Conservation (phyloP, 2,888 invertebrate genomes). For the Calameuta idolon region DNA sequence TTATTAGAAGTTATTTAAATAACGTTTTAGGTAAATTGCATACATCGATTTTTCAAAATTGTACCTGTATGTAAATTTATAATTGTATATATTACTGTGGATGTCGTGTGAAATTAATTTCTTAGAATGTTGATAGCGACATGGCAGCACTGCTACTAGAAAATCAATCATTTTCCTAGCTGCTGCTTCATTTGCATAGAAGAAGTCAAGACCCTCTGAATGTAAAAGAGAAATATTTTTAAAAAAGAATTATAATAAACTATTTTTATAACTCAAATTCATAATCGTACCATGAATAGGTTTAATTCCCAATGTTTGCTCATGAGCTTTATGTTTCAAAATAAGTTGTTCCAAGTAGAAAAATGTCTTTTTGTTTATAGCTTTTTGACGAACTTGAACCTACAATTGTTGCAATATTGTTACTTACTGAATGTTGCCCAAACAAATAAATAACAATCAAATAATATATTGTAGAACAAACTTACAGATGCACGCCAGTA, state of each 20-base stretch:
- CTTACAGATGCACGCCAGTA: slow-evolving; percentile 90
- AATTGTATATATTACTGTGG: slow-evolving; percentile 96
- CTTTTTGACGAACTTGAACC: slow-evolving; percentile 88
- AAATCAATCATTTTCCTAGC: slow-evolving; percentile 98
- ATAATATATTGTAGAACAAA: slow-evolving; percentile 13
- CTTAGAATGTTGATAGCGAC: slow-evolving; percentile 89
- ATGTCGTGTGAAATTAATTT: slow-evolving; percentile 97
- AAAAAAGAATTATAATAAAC: slow-evolving; percentile 5
- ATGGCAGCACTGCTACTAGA: slow-evolving; percentile 86
- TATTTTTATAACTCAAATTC: slow-evolving; percentile 12
- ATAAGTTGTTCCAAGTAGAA: slow-evolving; percentile 98
- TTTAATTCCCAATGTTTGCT: slow-evolving; percentile 89
- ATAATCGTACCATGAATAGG: slow-evolving; percentile 76
- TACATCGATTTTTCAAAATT: not conserved
- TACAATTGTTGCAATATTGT: slow-evolving; percentile 53
- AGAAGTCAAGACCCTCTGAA: slow-evolving; percentile 94
- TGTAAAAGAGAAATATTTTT: slow-evolving; percentile 25
- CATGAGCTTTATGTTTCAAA: slow-evolving; percentile 94
- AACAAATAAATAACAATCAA: slow-evolving; percentile 3
- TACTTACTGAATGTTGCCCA: not conserved
- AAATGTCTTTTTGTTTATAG: slow-evolving; percentile 96
- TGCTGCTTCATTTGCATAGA: slow-evolving; percentile 87
- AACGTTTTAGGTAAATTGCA: not conserved
- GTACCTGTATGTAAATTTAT: slow-evolving; percentile 87
- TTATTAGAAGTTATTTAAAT: not conserved